Evolutionary conservation across 2,113 vertebrate genomes (phyloP).

Genomic region (Callithrix jacchus): DNA sequence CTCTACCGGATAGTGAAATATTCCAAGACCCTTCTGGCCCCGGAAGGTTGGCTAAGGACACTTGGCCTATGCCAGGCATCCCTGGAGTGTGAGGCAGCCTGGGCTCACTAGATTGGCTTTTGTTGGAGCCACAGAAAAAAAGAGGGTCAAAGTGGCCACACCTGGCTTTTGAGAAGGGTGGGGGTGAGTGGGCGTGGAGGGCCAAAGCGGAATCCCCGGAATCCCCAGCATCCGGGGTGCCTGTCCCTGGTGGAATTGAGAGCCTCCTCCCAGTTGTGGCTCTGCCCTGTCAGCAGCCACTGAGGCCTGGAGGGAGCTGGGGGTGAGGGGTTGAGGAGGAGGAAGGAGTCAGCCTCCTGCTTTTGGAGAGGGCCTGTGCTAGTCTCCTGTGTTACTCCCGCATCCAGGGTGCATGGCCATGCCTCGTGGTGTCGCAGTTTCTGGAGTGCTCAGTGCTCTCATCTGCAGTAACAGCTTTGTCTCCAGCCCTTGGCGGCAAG

Average conservation of each 20-base stretch:
- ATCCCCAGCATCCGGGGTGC: neutral
- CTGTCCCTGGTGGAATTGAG: neutral
- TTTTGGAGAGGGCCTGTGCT: no score
- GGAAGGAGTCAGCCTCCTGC: no score
- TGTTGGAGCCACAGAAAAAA: neutral
- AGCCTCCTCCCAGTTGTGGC: no score
- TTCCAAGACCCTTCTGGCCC: neutral
- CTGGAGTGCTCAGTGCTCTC: neutral
- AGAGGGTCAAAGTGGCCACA: neutral
- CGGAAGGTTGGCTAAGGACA: neutral
- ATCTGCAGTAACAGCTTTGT: neutral
- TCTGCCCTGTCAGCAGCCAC: neutral
- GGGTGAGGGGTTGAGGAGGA: neutral
- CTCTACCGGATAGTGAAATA: neutral
- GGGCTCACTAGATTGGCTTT: neutral
- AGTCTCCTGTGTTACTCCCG: rapidly evolving
- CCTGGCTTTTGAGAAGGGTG: neutral
- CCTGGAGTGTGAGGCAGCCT: neutral
- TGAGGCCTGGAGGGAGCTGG: neutral
- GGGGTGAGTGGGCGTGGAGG: neutral
- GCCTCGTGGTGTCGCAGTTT: rapidly evolving
- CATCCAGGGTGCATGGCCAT: rapidly evolving
- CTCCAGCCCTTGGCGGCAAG: neutral
- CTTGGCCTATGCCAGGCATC: neutral
- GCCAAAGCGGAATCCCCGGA: neutral